Conservation (phyloP, 2,888 invertebrate genomes). For the Zeuzera pyrina region DNA sequence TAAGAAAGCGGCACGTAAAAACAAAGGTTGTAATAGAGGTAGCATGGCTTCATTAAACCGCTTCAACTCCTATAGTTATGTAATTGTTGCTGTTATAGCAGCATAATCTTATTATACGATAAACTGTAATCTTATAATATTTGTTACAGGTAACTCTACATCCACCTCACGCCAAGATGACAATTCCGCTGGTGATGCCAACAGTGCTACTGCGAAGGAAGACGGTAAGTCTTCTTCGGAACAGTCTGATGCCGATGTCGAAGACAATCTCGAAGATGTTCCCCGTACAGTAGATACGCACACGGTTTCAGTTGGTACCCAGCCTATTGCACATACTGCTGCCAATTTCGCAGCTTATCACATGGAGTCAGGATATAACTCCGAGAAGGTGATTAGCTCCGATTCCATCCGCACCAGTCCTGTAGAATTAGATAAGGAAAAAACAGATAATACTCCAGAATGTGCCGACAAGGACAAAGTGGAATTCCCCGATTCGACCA, state of each 20-base stretch:
- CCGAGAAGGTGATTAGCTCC: slow-evolving; percentile 57
- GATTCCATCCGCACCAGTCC: slow-evolving; percentile 64
- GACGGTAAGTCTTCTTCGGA: slow-evolving; percentile 74
- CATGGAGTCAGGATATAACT: slow-evolving; percentile 80
- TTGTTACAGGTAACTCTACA: slow-evolving; percentile 44
- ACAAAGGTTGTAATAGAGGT: slow-evolving; percentile 44
- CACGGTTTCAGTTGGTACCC: slow-evolving; percentile 34
- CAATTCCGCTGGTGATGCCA: slow-evolving; percentile 27
- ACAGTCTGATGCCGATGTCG: slow-evolving; percentile 86
- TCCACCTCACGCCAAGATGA: slow-evolving; percentile 53
- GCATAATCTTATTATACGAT: neutral
- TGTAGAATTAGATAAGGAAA: slow-evolving; percentile 65
- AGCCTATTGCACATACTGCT: slow-evolving; percentile 48
- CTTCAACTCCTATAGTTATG: too few relatives aligned
- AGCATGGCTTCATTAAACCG: too few relatives aligned
- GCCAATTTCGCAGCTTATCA: slow-evolving; percentile 65
- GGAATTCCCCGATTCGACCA: slow-evolving; percentile 60
- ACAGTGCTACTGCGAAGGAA: slow-evolving; percentile 45
- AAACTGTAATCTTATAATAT: neutral
- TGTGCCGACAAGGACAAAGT: slow-evolving; percentile 70
- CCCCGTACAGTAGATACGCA: slow-evolving; percentile 39
- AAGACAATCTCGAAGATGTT: slow-evolving; percentile 80
- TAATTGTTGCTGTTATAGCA: neutral
- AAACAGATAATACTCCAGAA: slow-evolving; percentile 71
- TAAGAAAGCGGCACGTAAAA: slow-evolving; percentile 70